phyloP scores from a whole-genome alignment of 2,113 vertebrate species.

The Hippoglossus stenolepis region DNA sequence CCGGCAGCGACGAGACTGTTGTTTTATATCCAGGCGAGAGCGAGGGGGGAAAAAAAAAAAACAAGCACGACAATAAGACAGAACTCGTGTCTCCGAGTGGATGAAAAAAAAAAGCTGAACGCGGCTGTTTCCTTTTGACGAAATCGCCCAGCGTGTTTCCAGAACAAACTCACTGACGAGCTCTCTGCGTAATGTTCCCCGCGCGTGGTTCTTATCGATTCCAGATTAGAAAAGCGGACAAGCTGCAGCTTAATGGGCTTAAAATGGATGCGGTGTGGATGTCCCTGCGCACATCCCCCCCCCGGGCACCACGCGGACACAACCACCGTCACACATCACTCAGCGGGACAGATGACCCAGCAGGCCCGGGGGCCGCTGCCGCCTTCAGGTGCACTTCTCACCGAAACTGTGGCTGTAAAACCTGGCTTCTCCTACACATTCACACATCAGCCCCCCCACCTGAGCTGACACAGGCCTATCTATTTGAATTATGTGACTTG shows the following conservation, averaged over 20 bases:
- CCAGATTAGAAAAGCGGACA: slow-evolving; percentile 62
- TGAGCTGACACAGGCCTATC: background rate
- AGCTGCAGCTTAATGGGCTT: slow-evolving; percentile 74
- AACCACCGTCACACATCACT: slow-evolving; percentile 49
- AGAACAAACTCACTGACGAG: slow-evolving; percentile 11
- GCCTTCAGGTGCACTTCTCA: slow-evolving; percentile 28
- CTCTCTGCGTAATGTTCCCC: slow-evolving; percentile 27
- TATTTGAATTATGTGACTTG: background rate
- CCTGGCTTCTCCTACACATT: background rate
- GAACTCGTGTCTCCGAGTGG: slow-evolving; percentile 47
- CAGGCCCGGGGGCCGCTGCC: slow-evolving; percentile 25
- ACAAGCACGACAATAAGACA: slow-evolving; percentile 55
- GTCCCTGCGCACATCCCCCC: slow-evolving; percentile 12
- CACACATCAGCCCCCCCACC: background rate
- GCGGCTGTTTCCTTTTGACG: slow-evolving; percentile 30
- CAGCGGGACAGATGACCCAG: slow-evolving; percentile 62
- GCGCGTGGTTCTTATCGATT: slow-evolving; percentile 59
- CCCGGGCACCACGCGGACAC: background rate
- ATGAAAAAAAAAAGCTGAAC: slow-evolving; percentile 29
- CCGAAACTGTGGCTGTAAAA: background rate
- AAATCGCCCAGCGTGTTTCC: background rate
- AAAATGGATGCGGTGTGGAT: slow-evolving; percentile 59
- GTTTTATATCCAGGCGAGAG: slow-evolving; percentile 62
- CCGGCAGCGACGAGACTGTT: slow-evolving; percentile 68
- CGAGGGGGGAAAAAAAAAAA: background rate